Conservation (phyloP, 1,140 invertebrate genomes). For the Sitophilus oryzae region DNA sequence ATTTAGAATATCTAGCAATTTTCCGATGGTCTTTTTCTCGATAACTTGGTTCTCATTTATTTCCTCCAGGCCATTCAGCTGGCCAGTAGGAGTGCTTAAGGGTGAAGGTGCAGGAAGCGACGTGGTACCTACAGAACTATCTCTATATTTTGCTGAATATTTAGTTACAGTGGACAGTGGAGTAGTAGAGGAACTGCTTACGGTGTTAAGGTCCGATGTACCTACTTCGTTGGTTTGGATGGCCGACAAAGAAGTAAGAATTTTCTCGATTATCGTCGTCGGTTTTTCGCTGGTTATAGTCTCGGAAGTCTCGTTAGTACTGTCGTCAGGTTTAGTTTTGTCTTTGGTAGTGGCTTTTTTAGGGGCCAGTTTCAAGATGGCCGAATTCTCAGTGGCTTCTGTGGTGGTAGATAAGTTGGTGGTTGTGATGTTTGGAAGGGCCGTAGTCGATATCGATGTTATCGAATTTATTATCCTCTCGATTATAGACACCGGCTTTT, state of each 20-base stretch:
- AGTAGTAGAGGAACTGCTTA: conserved; percentile 33
- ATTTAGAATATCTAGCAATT: conserved; percentile 36
- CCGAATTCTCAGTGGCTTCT: conserved; percentile 26
- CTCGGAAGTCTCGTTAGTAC: conserved; percentile 24
- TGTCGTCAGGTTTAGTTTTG: conserved; percentile 28
- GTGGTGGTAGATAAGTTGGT: conserved; percentile 20
- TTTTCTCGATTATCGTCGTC: conserved; percentile 43
- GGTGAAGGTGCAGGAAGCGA: conserved; percentile 30
- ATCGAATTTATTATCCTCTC: conserved; percentile 43
- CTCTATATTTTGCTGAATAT: conserved; percentile 26
- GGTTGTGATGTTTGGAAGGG: conserved; percentile 22
- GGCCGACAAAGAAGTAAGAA: conserved; percentile 40
- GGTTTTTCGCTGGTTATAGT: conserved; percentile 41
- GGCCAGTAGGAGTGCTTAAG: conserved; percentile 31
- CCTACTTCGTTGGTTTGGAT: conserved; percentile 41
- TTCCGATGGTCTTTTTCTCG: conserved; percentile 36
- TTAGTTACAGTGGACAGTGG: conserved; percentile 31
- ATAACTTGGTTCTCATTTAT: conserved; percentile 33
- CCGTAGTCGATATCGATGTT: conserved; percentile 38
- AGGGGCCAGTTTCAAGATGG: conserved; percentile 38
- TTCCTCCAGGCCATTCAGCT: conserved; percentile 31
- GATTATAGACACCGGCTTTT: conserved; percentile 38
- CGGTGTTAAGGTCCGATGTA: conserved; percentile 33
- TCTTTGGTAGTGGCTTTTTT: conserved; percentile 34
- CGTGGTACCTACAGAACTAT: conserved; percentile 26